These are phyloP conservation scores for Erinaceus europaeus DNA, from an alignment of 2,113 vertebrate genomes.

Conservation along the genomic window DNA sequence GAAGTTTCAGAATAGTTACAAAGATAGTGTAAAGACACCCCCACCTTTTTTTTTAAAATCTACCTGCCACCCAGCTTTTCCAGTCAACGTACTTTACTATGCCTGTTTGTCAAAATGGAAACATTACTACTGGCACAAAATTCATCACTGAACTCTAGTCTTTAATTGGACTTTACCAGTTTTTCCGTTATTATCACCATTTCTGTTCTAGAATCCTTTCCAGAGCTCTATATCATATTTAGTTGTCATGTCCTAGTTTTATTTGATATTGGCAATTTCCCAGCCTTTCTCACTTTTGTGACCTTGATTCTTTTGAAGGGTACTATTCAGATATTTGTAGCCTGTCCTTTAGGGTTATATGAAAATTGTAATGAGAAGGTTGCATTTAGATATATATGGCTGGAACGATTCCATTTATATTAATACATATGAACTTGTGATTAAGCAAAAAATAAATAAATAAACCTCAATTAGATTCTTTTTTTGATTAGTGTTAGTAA, in stretches of 20 bases:
- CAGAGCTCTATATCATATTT: not conserved
- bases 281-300: not conserved
- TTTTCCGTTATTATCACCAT: not conserved
- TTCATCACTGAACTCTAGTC: not conserved
- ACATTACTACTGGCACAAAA: not conserved
- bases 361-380: not conserved
- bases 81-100: not conserved
- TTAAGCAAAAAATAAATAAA: constrained; percentile 1
- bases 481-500: not conserved
- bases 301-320: not conserved
- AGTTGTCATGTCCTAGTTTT: not conserved
- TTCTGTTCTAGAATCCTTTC: not conserved
- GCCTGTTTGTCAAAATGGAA: not conserved
- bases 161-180: not conserved
- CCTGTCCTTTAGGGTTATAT: not conserved
- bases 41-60: not conserved
- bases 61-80: not conserved
- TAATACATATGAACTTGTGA: not conserved
- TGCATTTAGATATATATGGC: not conserved
- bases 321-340: not conserved
- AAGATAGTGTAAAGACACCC: not conserved
- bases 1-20: not conserved
- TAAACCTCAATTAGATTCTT: too few species aligned
- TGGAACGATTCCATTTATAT: not conserved
- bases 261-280: not conserved